Conservation (phyloP, 2,888 invertebrate species). For the Eilema sororculum region DNA sequence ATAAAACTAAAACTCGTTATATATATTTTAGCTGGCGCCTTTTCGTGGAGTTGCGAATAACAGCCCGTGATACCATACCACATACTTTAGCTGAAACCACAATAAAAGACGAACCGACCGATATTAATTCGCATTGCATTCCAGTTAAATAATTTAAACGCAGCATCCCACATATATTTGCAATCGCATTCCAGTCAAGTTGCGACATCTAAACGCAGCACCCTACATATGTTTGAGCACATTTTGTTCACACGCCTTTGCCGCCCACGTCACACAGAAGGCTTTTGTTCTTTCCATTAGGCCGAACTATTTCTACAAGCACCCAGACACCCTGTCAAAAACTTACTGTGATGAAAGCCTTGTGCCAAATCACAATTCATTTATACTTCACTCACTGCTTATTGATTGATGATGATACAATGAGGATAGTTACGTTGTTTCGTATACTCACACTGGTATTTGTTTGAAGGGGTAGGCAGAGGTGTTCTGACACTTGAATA, state of each 20-base stretch:
- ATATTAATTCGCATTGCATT: slow-evolving; percentile 7
- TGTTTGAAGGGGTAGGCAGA: not conserved
- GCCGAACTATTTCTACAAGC: slow-evolving; percentile 44
- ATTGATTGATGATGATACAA: not conserved
- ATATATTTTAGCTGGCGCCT: too few species aligned
- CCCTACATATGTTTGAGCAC: slow-evolving; percentile 66
- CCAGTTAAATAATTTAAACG: slow-evolving; percentile 49
- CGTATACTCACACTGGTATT: not conserved
- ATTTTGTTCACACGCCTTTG: slow-evolving; percentile 74
- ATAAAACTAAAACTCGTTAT: too few species aligned
- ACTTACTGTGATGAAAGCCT: slow-evolving; percentile 50
- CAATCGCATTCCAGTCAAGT: slow-evolving; percentile 36
- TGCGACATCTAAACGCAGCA: slow-evolving; percentile 50
- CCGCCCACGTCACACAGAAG: slow-evolving; percentile 54
- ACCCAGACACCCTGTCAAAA: slow-evolving; percentile 52
- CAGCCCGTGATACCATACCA: too few species aligned
- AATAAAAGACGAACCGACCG: not conserved
- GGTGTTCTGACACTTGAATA: not conserved
- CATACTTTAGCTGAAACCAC: too few species aligned
- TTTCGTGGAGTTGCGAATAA: too few species aligned
- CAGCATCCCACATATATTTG: slow-evolving; percentile 54
- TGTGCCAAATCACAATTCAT: slow-evolving; percentile 45
- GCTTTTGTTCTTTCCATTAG: slow-evolving; percentile 76
- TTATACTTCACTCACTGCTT: not conserved
- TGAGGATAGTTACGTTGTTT: not conserved